Base-by-base conservation (phyloP, 2,113 vertebrate genomes). In the Pseudorectes ferrugineus region DNA sequence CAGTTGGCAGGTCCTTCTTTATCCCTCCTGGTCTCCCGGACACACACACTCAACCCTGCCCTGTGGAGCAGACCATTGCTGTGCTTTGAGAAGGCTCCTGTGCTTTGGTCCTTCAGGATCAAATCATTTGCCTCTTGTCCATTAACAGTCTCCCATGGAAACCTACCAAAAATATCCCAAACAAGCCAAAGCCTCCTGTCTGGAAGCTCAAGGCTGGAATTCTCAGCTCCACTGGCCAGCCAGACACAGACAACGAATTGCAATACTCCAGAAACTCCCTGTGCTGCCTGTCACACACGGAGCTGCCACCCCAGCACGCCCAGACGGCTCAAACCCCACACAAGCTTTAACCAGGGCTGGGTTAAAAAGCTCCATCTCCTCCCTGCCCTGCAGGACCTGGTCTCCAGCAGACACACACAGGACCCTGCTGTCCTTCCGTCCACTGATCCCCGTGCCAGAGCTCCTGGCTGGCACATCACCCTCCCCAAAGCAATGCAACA, bases 211-310 rank as follows among this genome's bases (percentile, higher is more conserved):
- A 61, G 66, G 59, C 45, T 78, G 36, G 28, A 74, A 46, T 78
- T 78, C 52, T 21, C 61, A 74, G 45, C 91, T 77, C 48, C 26
- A 43, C 28, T 9, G 0, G 0, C 58, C n/a, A 36, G 15, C 15
- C 49, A 51, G 22, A 28, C 7, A 52, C 21, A 59, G 25, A 16
- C 10, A 80, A n/a, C 2, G 4, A 80, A 76, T 16, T 16, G 18
- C 78, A 77, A 3, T 25, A 0, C 13, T 48, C 48, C 42, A 19
- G 8, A 25, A 77, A 11, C 8, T 19, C 2, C 14, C 4, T 2
- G 0, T 13, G 26, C 31, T 42, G 36, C 29, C 57, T 66, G 66
- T 28, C 66, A 33, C 45, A 20, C n/a, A 10, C 0, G 0, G 36
- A 85, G 61, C 61, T 71, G 74, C 45, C 49, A 24, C 29, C 45